phyloP scores from a whole-genome alignment of 2,113 vertebrate genomes.

The Sander lucioperca region DNA sequence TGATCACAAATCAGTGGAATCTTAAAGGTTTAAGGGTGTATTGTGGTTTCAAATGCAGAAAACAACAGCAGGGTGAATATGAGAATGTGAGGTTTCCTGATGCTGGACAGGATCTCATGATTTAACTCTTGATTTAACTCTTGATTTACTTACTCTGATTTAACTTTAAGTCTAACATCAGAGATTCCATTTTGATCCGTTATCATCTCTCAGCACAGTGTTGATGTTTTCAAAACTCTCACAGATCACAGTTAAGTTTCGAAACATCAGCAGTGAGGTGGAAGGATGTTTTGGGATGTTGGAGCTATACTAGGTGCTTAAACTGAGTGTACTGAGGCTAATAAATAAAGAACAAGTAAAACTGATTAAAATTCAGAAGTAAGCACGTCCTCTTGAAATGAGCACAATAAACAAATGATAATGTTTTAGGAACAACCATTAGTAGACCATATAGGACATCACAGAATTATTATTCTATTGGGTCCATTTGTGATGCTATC shows the following conservation, averaged over 20 bases:
- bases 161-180: background rate
- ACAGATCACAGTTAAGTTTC: background rate
- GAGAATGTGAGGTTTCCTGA: background rate
- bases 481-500: too few species aligned
- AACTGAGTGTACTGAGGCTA: background rate
- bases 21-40: background rate
- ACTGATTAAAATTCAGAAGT: background rate
- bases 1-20: background rate
- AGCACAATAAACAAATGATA: background rate
- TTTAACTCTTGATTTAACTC: background rate
- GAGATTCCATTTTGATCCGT: background rate
- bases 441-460: background rate
- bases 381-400: background rate
- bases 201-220: background rate
- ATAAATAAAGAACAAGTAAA: background rate
- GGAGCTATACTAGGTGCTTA: background rate
- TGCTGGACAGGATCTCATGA: background rate
- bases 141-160: too few species aligned
- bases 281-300: background rate
- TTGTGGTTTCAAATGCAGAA: background rate
- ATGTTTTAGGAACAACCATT: background rate
- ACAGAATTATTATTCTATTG: background rate
- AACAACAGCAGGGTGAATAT: background rate
- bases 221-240: background rate
- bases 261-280: background rate